A percentile compares a stretch with the other conserved stretches of the same genome.
Evolutionary conservation across 2,888 invertebrate genomes (phyloP).

Genomic region (Parascotia fuliginaria): DNA sequence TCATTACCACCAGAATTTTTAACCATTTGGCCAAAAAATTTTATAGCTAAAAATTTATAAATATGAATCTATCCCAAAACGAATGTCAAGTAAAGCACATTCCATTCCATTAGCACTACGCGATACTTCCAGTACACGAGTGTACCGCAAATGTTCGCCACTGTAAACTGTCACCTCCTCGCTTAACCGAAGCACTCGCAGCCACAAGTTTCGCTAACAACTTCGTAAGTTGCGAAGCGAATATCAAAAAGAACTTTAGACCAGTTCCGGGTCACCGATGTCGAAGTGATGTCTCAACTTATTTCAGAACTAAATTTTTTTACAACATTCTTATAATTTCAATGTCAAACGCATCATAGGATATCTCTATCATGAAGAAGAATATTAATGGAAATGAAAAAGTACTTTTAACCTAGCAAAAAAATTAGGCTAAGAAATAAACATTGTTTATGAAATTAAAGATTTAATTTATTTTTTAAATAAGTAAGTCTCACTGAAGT

Average conservation of each 20-base stretch:
- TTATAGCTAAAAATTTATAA: no score
- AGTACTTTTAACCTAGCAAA: no score
- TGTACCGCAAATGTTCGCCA: conserved; percentile 56
- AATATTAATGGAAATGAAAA: no score
- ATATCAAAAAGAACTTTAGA: conserved; percentile 47
- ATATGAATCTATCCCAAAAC: no score
- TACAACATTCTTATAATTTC: neutral
- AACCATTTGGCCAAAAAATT: no score
- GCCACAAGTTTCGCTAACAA: conserved; percentile 65
- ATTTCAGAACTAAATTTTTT: neutral
- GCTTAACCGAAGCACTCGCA: conserved; percentile 53
- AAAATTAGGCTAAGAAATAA: no score
- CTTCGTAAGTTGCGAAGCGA: conserved; percentile 59
- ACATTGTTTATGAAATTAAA: no score
- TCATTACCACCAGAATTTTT: no score
- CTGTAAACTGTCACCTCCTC: conserved; percentile 61
- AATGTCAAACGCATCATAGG: no score
- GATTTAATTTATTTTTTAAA: no score
- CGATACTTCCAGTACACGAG: conserved; percentile 45
- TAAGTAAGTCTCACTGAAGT: no score
- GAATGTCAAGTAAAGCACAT: conserved; percentile 22
- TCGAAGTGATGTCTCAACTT: conserved; percentile 10
- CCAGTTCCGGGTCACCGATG: conserved; percentile 41
- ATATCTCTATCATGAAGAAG: no score
- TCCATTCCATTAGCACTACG: conserved; percentile 3